Conservation (phyloP, 2,888 invertebrate species). For the Hemaris fuciformis region DNA sequence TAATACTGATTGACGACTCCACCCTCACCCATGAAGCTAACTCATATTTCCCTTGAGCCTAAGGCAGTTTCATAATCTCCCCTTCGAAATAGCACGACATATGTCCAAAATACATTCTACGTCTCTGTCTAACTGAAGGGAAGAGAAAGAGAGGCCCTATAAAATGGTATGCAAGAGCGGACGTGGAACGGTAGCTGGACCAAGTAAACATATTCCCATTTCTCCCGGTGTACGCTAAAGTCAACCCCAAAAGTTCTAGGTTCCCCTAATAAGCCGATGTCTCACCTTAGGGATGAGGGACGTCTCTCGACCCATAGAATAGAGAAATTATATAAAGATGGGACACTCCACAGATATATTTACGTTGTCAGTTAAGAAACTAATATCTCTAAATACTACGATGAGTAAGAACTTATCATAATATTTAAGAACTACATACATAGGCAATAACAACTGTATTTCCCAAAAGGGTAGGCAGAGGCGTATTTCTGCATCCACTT, state of each 20-base stretch:
- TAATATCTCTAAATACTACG: too few relatives aligned
- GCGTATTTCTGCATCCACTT: too few relatives aligned
- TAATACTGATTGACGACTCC: slow-evolving; percentile 69
- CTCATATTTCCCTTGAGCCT: slow-evolving; percentile 72
- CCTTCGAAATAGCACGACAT: slow-evolving; percentile 53
- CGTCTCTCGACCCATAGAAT: slow-evolving; percentile 46
- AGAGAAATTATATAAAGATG: slow-evolving; percentile 10
- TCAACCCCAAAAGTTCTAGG: slow-evolving; percentile 77
- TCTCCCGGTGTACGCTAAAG: slow-evolving; percentile 63
- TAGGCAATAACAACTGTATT: too few relatives aligned
- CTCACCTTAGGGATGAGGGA: slow-evolving; percentile 70
- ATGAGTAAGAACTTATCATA: too few relatives aligned
- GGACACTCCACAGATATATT: not conserved
- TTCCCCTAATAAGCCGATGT: slow-evolving; percentile 78
- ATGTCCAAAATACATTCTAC: slow-evolving; percentile 40
- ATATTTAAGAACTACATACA: too few relatives aligned
- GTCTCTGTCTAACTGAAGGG: slow-evolving; percentile 38
- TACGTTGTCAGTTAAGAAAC: too few relatives aligned
- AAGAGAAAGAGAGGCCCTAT: not conserved
- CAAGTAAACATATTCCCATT: slow-evolving; percentile 67
- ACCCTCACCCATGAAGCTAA: slow-evolving; percentile 60
- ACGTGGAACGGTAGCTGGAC: slow-evolving; percentile 49
- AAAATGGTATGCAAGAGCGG: slow-evolving; percentile 10
- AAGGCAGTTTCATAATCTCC: slow-evolving; percentile 54
- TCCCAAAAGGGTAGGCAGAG: too few relatives aligned